Evolutionary conservation across 2,797 vertebrate species (phyloP).

Genomic region (Neosilurus hyrtlii): DNA sequence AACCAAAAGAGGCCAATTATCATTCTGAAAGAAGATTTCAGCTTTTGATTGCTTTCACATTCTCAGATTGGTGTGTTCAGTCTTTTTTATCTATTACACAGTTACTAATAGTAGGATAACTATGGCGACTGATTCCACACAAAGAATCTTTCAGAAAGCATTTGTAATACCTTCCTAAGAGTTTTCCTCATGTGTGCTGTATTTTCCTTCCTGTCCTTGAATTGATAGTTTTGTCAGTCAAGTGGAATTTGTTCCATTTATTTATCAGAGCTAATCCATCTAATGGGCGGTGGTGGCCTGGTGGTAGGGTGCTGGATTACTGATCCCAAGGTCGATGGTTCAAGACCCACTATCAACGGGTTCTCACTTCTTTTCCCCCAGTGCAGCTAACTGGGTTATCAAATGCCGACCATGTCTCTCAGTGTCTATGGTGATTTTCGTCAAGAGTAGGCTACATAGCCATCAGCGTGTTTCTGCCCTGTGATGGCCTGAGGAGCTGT

Average conservation of each 20-base stretch:
- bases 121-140: background rate
- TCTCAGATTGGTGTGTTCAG: background rate
- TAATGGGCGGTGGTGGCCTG: background rate
- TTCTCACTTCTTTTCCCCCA: too few species aligned
- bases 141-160: background rate
- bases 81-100: background rate
- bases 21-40: background rate
- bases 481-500: too few species aligned
- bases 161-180: background rate
- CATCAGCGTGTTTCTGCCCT: too few species aligned
- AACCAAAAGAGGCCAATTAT: constrained; percentile 10
- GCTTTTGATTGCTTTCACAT: background rate
- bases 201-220: background rate
- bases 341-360: too few species aligned
- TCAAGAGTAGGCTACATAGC: too few species aligned
- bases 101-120: background rate
- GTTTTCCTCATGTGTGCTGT: background rate
- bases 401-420: too few species aligned
- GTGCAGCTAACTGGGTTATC: too few species aligned
- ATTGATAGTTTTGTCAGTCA: background rate
- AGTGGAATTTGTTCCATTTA: background rate
- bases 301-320: too few species aligned
- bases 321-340: too few species aligned
- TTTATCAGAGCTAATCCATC: background rate
- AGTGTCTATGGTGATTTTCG: too few species aligned